phyloP scores from a whole-genome alignment of 1,140 invertebrate species.

The Tribolium madens region DNA sequence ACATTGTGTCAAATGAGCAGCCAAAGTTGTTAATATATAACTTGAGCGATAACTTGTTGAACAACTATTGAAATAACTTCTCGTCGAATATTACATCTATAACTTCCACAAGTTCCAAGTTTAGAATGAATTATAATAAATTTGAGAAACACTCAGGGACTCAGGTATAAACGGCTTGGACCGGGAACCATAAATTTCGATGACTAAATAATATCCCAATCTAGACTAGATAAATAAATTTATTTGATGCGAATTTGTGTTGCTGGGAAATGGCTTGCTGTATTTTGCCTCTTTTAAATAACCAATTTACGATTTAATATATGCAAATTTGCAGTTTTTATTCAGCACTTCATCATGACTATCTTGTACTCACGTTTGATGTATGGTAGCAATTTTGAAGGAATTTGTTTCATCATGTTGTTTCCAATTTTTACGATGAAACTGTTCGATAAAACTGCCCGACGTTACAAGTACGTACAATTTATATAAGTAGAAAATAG shows the following conservation, averaged over 20 bases:
- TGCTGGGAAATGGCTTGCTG: not conserved
- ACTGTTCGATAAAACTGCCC: slow-evolving; percentile 1
- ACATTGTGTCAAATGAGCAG: not conserved
- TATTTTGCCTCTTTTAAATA: not conserved
- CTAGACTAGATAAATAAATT: slow-evolving; percentile 8
- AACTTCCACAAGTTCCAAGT: slow-evolving; percentile 1
- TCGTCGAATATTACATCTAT: slow-evolving; percentile 5
- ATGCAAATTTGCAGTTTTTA: slow-evolving; percentile 10
- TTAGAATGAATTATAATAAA: slow-evolving; percentile 26
- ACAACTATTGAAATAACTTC: slow-evolving; percentile 21
- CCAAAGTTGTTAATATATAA: slow-evolving; percentile 2
- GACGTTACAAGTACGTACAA: not conserved
- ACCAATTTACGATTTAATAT: slow-evolving; percentile 5
- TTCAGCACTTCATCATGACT: not conserved
- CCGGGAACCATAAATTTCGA: not conserved
- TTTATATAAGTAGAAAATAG: slow-evolving; percentile 4
- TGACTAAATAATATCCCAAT: not conserved
- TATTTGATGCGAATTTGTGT: not conserved
- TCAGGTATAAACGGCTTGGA: slow-evolving; percentile 17
- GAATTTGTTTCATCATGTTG: not conserved
- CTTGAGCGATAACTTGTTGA: slow-evolving; percentile 10
- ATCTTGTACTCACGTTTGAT: not conserved
- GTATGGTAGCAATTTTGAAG: slow-evolving; percentile 16
- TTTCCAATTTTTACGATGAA: slow-evolving; percentile 13
- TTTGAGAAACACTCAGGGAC: slow-evolving; percentile 15